Conservation (phyloP, 2,888 invertebrate genomes). For the Tachina grossa region DNA sequence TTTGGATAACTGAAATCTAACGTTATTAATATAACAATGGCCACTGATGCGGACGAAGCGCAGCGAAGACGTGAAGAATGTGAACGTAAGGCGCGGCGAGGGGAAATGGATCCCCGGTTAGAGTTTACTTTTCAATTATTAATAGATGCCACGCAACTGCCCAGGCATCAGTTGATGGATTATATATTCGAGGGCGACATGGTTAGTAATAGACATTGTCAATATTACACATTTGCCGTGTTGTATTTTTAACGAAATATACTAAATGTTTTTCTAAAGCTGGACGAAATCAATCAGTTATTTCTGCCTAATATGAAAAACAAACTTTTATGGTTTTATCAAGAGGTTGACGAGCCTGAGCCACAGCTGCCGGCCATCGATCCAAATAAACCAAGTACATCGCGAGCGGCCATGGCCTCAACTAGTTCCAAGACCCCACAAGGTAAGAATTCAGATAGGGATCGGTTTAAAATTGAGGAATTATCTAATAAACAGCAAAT, state of each 20-base stretch:
- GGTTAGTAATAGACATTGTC: slow-evolving; percentile 83
- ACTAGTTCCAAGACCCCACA: slow-evolving; percentile 82
- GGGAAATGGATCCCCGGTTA: slow-evolving; percentile 95
- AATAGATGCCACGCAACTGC: slow-evolving; percentile 91
- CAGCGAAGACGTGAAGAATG: slow-evolving; percentile 94
- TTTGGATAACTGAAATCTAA: slow-evolving; percentile 16
- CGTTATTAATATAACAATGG: slow-evolving; percentile 69
- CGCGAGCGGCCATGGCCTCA: slow-evolving; percentile 83
- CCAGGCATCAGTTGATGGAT: slow-evolving; percentile 94
- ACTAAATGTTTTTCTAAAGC: slow-evolving; percentile 82
- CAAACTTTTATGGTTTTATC: slow-evolving; percentile 94
- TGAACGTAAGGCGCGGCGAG: slow-evolving; percentile 93
- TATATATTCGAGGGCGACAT: slow-evolving; percentile 95
- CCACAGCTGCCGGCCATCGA: slow-evolving; percentile 79
- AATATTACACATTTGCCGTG: neutral
- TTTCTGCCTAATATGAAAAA: slow-evolving; percentile 93
- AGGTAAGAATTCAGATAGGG: slow-evolving; percentile 74
- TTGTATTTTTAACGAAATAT: neutral
- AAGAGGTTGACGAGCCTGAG: slow-evolving; percentile 90
- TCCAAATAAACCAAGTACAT: slow-evolving; percentile 83
- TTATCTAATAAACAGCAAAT: no score
- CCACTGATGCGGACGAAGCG: slow-evolving; percentile 81
- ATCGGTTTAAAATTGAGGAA: no score
- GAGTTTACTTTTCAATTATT: slow-evolving; percentile 95
- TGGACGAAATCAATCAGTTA: slow-evolving; percentile 94